phyloP scores from a whole-genome alignment of 2,113 vertebrate species.

The Coptodon rendalli region DNA sequence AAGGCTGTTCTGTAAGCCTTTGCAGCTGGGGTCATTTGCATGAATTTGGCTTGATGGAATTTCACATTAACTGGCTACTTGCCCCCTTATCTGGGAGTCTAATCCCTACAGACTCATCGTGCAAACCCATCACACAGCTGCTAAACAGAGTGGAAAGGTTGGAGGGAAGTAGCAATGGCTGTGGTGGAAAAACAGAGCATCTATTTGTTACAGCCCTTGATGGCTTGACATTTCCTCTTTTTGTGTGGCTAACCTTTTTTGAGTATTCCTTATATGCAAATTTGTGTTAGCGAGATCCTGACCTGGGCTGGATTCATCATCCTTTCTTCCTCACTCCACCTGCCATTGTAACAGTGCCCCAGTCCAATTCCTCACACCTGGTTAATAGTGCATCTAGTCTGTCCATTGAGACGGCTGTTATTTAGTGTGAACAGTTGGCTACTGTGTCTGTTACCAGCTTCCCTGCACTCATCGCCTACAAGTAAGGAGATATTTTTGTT shows the following conservation, averaged over 20 bases:
- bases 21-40: slow-evolving; percentile 22
- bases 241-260: background rate
- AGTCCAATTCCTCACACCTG: background rate
- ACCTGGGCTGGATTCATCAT: background rate
- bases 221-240: background rate
- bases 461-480: background rate
- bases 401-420: background rate
- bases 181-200: background rate
- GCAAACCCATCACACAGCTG: slow-evolving; percentile 8
- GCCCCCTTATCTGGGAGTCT: background rate
- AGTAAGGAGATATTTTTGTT: background rate
- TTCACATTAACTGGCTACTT: background rate
- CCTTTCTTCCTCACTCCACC: background rate
- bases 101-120: background rate
- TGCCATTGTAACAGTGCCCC: background rate
- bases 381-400: background rate
- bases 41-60: slow-evolving; percentile 4
- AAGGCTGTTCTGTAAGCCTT: background rate
- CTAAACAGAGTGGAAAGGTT: background rate
- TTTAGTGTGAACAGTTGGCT: background rate
- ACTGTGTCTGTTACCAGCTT: background rate
- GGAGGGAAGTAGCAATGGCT: background rate
- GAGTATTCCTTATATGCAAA: background rate
- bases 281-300: background rate
- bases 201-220: background rate